phyloP scores from a whole-genome alignment of 2,113 vertebrate genomes.

The Bufo bufo region DNA sequence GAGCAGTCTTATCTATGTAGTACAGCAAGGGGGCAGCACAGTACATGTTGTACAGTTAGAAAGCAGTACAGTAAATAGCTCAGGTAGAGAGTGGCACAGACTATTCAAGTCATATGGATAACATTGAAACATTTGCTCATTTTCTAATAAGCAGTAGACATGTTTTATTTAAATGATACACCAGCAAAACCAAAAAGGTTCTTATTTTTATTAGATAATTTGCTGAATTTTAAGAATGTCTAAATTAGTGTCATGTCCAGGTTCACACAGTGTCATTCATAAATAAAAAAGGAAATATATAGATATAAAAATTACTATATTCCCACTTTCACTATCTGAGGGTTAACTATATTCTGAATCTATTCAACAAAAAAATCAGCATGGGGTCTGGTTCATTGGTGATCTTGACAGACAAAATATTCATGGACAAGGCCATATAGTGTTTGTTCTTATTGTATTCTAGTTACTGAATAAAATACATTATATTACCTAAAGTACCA shows the following conservation, averaged over 20 bases:
- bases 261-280: neutral
- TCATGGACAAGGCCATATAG: neutral
- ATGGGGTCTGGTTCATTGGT: neutral
- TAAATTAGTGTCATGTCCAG: neutral
- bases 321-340: neutral
- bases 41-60: neutral
- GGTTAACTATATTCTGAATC: neutral
- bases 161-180: neutral
- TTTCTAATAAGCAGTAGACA: neutral
- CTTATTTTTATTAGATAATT: neutral
- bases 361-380: neutral
- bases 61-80: neutral
- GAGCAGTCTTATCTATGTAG: neutral
- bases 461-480: neutral
- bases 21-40: neutral
- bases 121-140: too few relatives aligned
- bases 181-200: neutral
- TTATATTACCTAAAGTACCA: neutral
- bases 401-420: neutral
- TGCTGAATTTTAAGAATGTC: neutral
- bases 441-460: neutral
- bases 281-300: neutral
- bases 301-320: neutral
- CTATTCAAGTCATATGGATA: too few relatives aligned
- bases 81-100: too few relatives aligned